Conservation (phyloP, 2,888 invertebrate genomes). For the Drosophila mercatorum region DNA sequence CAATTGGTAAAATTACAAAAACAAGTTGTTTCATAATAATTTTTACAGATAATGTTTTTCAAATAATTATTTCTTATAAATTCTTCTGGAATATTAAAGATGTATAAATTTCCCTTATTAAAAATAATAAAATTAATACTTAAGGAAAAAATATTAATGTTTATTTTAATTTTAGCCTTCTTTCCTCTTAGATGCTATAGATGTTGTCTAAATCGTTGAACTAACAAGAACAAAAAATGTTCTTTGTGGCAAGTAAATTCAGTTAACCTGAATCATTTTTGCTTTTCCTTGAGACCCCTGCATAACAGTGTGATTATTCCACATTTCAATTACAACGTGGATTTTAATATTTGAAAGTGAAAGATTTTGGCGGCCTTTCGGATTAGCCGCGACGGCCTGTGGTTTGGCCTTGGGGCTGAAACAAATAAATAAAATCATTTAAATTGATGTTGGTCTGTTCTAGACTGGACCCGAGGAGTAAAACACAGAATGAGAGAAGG, state of each 20-base stretch:
- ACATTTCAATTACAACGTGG: conserved; percentile 36
- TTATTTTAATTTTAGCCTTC: no score
- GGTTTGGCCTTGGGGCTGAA: conserved; percentile 30
- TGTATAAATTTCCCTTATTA: background rate
- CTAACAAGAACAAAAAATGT: no score
- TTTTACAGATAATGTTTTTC: no score
- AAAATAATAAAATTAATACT: no score
- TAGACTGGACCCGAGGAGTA: conserved; percentile 22
- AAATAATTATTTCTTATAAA: no score
- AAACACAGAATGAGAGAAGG: background rate
- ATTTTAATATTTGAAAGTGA: conserved; percentile 61
- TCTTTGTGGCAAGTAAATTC: background rate
- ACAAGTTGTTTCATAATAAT: no score
- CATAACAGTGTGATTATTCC: background rate
- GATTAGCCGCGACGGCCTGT: conserved; percentile 18
- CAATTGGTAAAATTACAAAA: no score
- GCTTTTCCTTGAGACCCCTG: background rate
- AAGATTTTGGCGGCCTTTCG: conserved; percentile 37
- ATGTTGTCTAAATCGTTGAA: no score
- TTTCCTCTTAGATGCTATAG: no score
- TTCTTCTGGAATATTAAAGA: background rate
- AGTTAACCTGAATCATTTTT: background rate
- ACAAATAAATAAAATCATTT: conserved; percentile 59
- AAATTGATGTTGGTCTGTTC: conserved; percentile 65
- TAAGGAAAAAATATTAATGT: no score